Conservation (phyloP, 2,888 invertebrate species). For the Athalia rosae region DNA sequence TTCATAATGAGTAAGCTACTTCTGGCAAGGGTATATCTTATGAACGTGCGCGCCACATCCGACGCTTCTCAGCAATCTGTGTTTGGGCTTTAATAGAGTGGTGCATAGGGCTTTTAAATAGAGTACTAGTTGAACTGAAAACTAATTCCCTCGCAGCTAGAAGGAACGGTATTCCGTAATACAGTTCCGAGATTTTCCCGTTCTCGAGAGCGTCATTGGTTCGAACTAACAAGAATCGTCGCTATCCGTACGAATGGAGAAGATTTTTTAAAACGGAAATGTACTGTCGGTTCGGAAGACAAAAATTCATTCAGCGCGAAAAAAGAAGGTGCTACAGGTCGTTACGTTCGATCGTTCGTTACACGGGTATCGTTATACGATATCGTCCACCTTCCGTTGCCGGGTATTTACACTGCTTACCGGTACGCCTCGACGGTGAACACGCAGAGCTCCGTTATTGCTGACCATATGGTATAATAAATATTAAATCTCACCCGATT, state of each 20-base stretch:
- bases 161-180: too few relatives aligned
- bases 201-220: conserved; percentile 1
- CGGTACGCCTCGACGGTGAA: too few relatives aligned
- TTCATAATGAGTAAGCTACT: too few relatives aligned
- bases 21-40: too few relatives aligned
- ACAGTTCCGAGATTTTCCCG: neutral
- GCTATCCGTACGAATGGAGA: neutral
- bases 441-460: conserved; percentile 23
- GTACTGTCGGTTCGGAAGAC: neutral
- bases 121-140: too few relatives aligned
- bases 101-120: too few relatives aligned
- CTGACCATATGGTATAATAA: conserved; percentile 21
- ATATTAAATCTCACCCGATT: conserved; percentile 42
- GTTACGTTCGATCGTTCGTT: neutral
- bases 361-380: neutral
- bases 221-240: neutral
- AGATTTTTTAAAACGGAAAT: conserved; percentile 1
- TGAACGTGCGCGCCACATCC: too few relatives aligned
- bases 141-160: too few relatives aligned
- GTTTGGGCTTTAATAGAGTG: too few relatives aligned
- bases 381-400: neutral
- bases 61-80: too few relatives aligned
- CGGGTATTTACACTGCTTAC: neutral
- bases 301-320: too few relatives aligned
- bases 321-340: too few relatives aligned